Conservation (phyloP, 2,888 invertebrate genomes). For the Idaea dimidiata region DNA sequence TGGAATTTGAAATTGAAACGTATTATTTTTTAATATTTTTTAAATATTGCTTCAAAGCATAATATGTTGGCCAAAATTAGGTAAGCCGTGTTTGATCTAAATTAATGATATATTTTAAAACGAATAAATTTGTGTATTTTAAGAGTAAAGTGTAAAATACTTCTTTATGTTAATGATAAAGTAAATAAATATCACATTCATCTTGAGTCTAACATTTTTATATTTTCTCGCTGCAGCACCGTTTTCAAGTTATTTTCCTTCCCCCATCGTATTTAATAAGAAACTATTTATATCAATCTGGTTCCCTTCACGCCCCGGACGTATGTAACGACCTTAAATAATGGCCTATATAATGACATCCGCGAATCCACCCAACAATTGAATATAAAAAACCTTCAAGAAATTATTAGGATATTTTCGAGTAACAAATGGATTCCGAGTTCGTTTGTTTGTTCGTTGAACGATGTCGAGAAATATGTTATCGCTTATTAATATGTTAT, state of each 20-base stretch:
- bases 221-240: not conserved
- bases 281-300: constrained; percentile 74
- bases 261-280: constrained; percentile 49
- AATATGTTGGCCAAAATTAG: too few relatives aligned
- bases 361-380: constrained; percentile 22
- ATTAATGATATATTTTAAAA: too few relatives aligned
- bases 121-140: not conserved
- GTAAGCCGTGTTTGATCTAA: too few relatives aligned
- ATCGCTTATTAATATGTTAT: too few relatives aligned
- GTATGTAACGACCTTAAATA: constrained; percentile 54
- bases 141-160: not conserved
- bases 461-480: too few relatives aligned
- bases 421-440: too few relatives aligned
- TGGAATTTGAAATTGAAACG: too few relatives aligned
- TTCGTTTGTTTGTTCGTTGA: too few relatives aligned
- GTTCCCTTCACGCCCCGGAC: constrained; percentile 56
- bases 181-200: not conserved
- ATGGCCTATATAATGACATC: constrained; percentile 55
- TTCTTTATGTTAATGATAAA: not conserved
- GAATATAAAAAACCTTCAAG: constrained; percentile 17
- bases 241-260: constrained; percentile 21
- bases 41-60: too few relatives aligned
- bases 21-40: too few relatives aligned
- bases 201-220: not conserved
- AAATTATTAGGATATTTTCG: constrained; percentile 6